Evolutionary conservation across 2,113 vertebrate genomes (phyloP), one percentile per base, ranked within the genome.

Genomic region (Australoheros scitulus): DNA sequence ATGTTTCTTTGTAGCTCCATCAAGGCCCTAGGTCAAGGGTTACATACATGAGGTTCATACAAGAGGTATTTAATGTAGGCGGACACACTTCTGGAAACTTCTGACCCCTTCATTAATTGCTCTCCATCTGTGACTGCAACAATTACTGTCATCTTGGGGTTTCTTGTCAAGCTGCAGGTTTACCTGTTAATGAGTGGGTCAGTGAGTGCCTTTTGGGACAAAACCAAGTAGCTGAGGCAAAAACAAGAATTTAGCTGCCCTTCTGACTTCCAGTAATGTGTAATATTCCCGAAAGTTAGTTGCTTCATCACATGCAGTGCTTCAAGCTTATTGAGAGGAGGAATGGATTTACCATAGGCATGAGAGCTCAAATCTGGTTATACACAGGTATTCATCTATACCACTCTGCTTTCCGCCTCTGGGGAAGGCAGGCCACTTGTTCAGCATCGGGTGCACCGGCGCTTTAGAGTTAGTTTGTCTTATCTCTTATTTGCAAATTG

Each of bases 71-170:
- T 89, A 92, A 93, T 90, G 57, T 61, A 90, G 58, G 43, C 85
- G 36, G 94, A 93, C 91, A 89, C 79, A 65, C 68, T 61, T 75
- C 60, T 87, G 94, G 93, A 94, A 94, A 94, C 89, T 92, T 88
- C 65, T 92, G 91, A 92, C 87, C 89, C 74, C 68, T 76, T 85
- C 84, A 88, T 86, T 94, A 94, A 91, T 94, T 91, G 81, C 91
- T 91, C 76, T 84, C 79, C 56, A 34, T 74, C 89, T 87, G 88
- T 38, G 85, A 94, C 87, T 84, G 88, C 90, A 92, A 90, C 91
- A 90, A 94, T 94, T 94, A 92, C 82, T 88, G 91, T 92, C 89
- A 94, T 92, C 84, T 90, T 86, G 92, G 88, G 89, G 93, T 87
- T 92, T 77, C 89, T 86, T 88, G 92, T 91, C 82, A 88, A 90